Base-by-base conservation (phyloP, 2,888 invertebrate species). In the Sabatieria punctata region DNA sequence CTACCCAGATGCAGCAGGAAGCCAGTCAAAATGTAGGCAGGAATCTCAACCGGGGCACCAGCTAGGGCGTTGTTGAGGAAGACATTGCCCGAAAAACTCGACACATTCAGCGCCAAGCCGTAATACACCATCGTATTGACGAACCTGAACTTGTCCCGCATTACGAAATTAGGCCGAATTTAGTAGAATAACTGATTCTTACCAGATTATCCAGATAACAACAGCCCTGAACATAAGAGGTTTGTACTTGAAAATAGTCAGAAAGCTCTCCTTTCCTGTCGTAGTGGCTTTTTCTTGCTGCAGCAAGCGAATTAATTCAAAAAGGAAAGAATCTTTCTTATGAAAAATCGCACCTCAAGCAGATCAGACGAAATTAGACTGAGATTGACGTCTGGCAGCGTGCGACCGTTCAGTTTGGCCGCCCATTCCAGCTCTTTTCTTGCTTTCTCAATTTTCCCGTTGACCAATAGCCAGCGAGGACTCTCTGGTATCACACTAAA, bases 41-140 rank as follows among this genome's bases (percentile, higher is more conserved):
- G 41, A 23, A 41, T 13, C 27, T 41, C 41, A 4, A 41, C 3
- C n/a, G n/a, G n/a, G 15, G 27, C 41, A 23, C 41, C 41, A 2
- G n/a, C 24, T 25, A 41, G 24, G 13, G 27, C 25, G 41, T 41
- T 41, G 41, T 41, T 41, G 13, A 41, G 15, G 41, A 41, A 41
- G 18, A 41, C 26, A 18, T 26, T 41, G 25, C 41, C 41, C 3
- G 41, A 19, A 8, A 41, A 41, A 3, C 15, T 4, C 22, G 25
- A 15, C 13, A 41, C 19, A 18, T 26, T 26, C 25, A 26, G 18
- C 11, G 26, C n/a, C n/a, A n/a, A n/a, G n/a, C n/a, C n/a, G n/a
- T n/a, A n/a, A n/a, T n/a, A n/a, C n/a, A n/a, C n/a, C n/a, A n/a
- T n/a, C n/a, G n/a, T n/a, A n/a, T n/a, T n/a, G n/a, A n/a, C n/a